Base-by-base conservation (phyloP, 2,113 vertebrate species). In the Crotophaga sulcirostris region DNA sequence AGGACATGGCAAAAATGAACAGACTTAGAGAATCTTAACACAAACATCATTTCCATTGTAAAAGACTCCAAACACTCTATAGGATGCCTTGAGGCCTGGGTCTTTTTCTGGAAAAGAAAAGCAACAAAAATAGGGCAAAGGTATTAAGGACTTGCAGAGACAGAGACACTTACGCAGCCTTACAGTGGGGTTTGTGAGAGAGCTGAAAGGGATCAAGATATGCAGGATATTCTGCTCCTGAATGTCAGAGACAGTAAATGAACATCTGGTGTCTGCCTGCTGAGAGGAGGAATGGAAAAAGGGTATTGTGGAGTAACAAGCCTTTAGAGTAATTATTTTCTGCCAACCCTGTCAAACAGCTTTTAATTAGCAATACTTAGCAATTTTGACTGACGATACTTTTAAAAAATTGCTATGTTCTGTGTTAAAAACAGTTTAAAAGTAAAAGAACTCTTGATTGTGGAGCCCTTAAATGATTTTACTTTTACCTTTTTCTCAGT, bases 31-130 rank as follows among this genome's bases (percentile, higher is more conserved):
- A 56, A 85, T 47, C 34, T 60, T 62, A 42, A 69, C 8, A 31
- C 9, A 70, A 64, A 34, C 51, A 73, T 14, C 6, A 42, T 28
- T 78, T 66, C 7, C 8, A 14, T 21, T 60, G 18, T 18, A 85
- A 78, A 56, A 34, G 6, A 0, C 1, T 9, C 11, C 17, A 60
- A 69, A 36, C 0, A 15, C 64, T 70, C 17, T 23, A 11, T 3
- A 36, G 28, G 29, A 74, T 67, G 4, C 8, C 31, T 59, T 40
- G 36, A 83, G 58, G 13, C 18, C 16, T 20, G 20, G 28, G 29
- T 9, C 10, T 23, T 74, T 84, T 69, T 72, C 73, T 64, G 14
- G 47, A 24, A 66, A 63, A 42, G 23, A 81, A 40, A 6, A 68
- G 68, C 7, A 87, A 29, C 4, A 58, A 16, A 1, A n/a, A 26